phyloP scores from a whole-genome alignment of 1,140 invertebrate species.

The Brachionus rotundiformis region DNA sequence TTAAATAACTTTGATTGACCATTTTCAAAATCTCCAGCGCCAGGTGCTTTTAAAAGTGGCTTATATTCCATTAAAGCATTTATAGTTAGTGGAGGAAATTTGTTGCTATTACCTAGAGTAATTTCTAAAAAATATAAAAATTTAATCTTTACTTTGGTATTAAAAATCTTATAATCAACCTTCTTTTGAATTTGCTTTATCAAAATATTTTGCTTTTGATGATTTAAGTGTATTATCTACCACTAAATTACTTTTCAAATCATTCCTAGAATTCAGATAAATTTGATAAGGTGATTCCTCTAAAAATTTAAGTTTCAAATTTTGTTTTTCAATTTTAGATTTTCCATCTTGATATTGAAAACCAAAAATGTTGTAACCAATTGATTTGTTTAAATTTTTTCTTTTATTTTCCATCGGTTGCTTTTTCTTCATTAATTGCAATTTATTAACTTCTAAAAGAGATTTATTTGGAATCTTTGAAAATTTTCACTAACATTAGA shows the following conservation, averaged over 20 bases:
- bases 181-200: neutral
- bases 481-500: no score
- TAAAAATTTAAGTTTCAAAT: constrained; percentile 9
- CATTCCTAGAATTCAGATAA: neutral
- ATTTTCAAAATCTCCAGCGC: constrained; percentile 20
- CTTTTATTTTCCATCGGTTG: neutral
- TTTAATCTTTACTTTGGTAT: neutral
- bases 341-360: neutral
- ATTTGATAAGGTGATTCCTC: neutral
- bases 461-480: neutral
- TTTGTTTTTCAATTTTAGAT: neutral
- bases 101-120: neutral
- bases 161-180: no score
- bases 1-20: constrained; percentile 25
- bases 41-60: constrained; percentile 22
- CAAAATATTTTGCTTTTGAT: neutral
- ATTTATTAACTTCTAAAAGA: neutral
- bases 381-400: neutral
- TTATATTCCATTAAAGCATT: constrained; percentile 42
- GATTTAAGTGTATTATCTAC: neutral
- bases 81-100: constrained; percentile 16
- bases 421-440: neutral
- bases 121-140: neutral
- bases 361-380: constrained; percentile 2
- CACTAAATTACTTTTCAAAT: neutral